Evolutionary conservation across 2,113 vertebrate species (phyloP).

Genomic region (Pachycephala philippinensis): DNA sequence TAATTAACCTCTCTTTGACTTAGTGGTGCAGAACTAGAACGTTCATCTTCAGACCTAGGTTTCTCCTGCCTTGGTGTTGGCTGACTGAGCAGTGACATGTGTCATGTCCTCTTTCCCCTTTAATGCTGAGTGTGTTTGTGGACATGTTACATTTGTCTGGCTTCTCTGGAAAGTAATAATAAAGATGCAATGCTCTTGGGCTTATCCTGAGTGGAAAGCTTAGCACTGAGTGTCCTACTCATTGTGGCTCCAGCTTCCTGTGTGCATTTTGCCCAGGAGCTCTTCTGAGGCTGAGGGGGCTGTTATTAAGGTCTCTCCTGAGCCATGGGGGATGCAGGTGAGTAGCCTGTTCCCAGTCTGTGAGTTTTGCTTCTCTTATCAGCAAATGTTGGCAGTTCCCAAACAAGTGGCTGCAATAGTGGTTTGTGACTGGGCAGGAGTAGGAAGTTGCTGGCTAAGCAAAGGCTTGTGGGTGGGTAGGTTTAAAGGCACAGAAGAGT

Average conservation of each 20-base stretch:
- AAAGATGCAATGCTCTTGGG: neutral
- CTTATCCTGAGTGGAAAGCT: neutral
- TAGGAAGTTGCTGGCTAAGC: neutral
- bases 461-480: neutral
- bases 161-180: neutral
- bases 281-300: fast-evolving
- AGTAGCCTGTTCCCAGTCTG: neutral
- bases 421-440: neutral
- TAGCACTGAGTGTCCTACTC: fast-evolving
- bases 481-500: neutral
- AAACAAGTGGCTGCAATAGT: neutral
- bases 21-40: neutral
- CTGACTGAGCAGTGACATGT: neutral
- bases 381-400: neutral
- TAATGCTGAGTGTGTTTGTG: neutral
- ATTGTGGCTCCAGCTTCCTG: fast-evolving
- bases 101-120: neutral
- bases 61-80: neutral
- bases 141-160: fast-evolving
- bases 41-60: neutral
- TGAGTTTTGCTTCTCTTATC: neutral
- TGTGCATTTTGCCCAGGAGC: neutral
- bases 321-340: neutral
- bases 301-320: neutral
- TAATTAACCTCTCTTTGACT: neutral